Conservation (phyloP, 2,113 vertebrate genomes). For the Odobenus rosmarus region DNA sequence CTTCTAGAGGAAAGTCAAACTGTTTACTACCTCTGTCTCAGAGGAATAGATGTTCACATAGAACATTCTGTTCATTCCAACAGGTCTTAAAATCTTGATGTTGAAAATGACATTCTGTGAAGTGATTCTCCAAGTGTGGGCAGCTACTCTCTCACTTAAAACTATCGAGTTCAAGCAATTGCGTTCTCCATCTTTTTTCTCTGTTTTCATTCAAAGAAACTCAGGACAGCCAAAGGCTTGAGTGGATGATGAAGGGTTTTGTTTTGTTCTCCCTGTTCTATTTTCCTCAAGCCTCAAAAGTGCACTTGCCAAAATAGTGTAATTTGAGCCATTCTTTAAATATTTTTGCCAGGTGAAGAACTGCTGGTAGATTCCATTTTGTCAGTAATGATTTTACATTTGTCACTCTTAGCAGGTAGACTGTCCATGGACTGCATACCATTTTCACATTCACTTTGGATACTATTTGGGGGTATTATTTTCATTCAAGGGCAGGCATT, state of each 20-base stretch:
- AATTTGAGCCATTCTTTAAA: slow-evolving; percentile 21
- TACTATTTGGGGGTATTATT: slow-evolving; percentile 51
- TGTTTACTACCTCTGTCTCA: not conserved
- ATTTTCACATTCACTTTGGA: slow-evolving; percentile 62
- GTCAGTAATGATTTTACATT: slow-evolving; percentile 51
- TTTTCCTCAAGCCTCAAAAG: not conserved
- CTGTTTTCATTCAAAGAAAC: not conserved
- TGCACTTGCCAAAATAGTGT: not conserved
- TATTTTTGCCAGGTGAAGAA: slow-evolving; percentile 39
- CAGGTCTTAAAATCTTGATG: not conserved
- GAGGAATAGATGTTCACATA: not conserved
- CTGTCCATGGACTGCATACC: not conserved
- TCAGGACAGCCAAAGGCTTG: not conserved
- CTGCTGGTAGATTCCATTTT: slow-evolving; percentile 10
- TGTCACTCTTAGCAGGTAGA: slow-evolving; percentile 28
- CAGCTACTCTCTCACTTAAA: not conserved
- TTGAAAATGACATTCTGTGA: not conserved
- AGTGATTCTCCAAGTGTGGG: not conserved
- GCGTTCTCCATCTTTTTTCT: not conserved
- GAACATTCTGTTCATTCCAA: not conserved
- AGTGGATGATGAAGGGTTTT: not conserved
- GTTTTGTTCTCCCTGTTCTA: not conserved
- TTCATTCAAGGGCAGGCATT: slow-evolving; percentile 59
- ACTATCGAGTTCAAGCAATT: not conserved
- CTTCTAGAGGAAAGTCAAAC: not conserved